Evolutionary conservation across 2,888 invertebrate genomes (phyloP), one percentile per base, ranked within the genome.

Genomic region (Ochropleura plecta): DNA sequence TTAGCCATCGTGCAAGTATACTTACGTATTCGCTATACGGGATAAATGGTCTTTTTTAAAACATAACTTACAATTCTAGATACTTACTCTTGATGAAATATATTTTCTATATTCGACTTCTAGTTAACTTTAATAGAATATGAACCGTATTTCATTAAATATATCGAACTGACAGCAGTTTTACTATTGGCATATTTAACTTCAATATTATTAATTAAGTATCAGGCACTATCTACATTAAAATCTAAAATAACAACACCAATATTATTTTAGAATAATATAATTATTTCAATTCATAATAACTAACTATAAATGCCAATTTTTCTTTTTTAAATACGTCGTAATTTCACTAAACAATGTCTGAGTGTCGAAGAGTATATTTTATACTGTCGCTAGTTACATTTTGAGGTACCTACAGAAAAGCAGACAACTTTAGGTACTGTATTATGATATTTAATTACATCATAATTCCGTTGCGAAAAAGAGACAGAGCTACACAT

Each of bases 251-350:
- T 96, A 92, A 96, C 84, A 96, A 96, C 90, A 91, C 94, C 89
- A 90, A 93, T 95, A 86, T 94, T 96, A 96, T 96, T 96, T 96
- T 96, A 96, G 96, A 96, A 96, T 96, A 96, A 96, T 96, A 96
- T 96, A 96, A 96, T 96, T 96, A 96, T 95, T 95, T 96, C 94
- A 96, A 96, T 96, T 96, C 92, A 95, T 96, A 96, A 94, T 96
- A 95, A 95, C 96, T 96, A 96, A 96, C 96, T 96, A 96, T 96
- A 95, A 95, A 96, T 95, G 96, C 95, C 95, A 94, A 94, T 94
- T 93, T 92, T 89, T 91, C 88, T 85, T 93, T 92, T 73, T 91
- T 93, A 93, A 94, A 95, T 93, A 94, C 91, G 92, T 93, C 92
- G 92, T 93, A 92, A 92, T 86, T 92, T 92, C 89, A 91, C 94